These are phyloP conservation scores for Rhinoderma darwinii DNA, from an alignment of 2,113 vertebrate species.

Conservation along the genomic window DNA sequence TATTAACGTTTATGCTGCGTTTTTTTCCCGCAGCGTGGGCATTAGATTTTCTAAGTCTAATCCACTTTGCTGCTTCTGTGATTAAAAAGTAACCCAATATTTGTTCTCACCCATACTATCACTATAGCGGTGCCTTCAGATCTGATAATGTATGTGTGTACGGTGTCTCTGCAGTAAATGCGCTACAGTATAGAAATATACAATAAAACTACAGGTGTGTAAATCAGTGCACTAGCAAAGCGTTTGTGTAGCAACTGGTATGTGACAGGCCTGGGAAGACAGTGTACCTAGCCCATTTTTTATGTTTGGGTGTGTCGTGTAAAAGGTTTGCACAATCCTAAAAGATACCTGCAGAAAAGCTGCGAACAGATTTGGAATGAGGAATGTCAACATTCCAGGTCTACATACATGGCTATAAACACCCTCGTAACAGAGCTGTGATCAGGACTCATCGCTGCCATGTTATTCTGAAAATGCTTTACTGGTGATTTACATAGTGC, in stretches of 20 bases:
- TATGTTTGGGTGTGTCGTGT: constrained; percentile 45
- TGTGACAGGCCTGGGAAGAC: background rate
- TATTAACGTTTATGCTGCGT: no score
- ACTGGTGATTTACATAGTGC: background rate
- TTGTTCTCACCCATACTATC: background rate
- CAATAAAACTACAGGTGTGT: background rate
- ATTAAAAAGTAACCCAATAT: no score
- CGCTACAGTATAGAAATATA: background rate
- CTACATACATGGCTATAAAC: background rate
- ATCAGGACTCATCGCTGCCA: background rate
- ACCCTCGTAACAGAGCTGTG: background rate
- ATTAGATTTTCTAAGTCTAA: background rate
- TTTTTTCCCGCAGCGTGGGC: no score
- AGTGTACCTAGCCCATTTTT: constrained; percentile 29
- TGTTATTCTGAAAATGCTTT: background rate
- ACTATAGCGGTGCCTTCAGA: no score
- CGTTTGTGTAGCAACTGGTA: background rate
- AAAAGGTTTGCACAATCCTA: constrained; percentile 33
- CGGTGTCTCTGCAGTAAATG: no score
- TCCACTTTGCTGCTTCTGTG: background rate
- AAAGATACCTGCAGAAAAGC: background rate
- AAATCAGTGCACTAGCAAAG: background rate
- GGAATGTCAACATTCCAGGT: constrained; percentile 38
- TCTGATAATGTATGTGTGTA: background rate
- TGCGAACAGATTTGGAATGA: constrained; percentile 35